phyloP scores from a whole-genome alignment of 2,888 invertebrate species.

The Cerceris rybyensis region DNA sequence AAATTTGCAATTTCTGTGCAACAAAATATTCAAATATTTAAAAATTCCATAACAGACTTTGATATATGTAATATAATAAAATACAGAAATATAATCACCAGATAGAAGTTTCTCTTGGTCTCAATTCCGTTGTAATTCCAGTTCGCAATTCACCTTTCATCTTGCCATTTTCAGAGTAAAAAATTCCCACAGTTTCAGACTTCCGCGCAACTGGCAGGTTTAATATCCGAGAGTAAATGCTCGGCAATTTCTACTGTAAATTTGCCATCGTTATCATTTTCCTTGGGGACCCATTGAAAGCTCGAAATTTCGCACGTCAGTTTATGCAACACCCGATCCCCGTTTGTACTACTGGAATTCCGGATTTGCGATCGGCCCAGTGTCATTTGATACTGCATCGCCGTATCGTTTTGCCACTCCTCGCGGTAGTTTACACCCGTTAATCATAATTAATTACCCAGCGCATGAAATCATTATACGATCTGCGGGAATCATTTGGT shows the following conservation, averaged over 20 bases:
- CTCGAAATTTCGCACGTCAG: constrained; percentile 32
- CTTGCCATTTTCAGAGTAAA: not conserved
- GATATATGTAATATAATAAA: not conserved
- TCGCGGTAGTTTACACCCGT: constrained; percentile 23
- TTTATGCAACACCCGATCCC: constrained; percentile 37
- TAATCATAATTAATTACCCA: constrained; percentile 49
- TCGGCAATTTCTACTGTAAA: constrained; percentile 34
- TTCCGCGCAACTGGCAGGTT: too few species aligned
- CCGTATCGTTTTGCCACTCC: not conserved
- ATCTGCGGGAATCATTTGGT: constrained; percentile 34
- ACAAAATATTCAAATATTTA: too few species aligned
- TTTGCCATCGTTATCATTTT: constrained; percentile 34
- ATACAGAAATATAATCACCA: too few species aligned
- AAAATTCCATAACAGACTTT: not conserved
- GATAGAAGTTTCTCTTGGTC: too few species aligned
- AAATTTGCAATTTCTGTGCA: too few species aligned
- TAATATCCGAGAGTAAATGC: constrained; percentile 3
- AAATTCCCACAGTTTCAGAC: too few species aligned
- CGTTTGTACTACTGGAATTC: constrained; percentile 8
- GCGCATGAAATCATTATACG: constrained; percentile 42
- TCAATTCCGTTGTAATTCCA: too few species aligned
- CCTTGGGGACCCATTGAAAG: constrained; percentile 50
- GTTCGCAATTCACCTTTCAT: too few species aligned
- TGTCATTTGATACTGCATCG: not conserved
- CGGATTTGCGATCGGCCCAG: constrained; percentile 24